A percentile compares a stretch with the other conserved stretches of the same genome.
Evolutionary conservation across 2,888 invertebrate genomes (phyloP).

Genomic region (Drosophila nr. medialis): DNA sequence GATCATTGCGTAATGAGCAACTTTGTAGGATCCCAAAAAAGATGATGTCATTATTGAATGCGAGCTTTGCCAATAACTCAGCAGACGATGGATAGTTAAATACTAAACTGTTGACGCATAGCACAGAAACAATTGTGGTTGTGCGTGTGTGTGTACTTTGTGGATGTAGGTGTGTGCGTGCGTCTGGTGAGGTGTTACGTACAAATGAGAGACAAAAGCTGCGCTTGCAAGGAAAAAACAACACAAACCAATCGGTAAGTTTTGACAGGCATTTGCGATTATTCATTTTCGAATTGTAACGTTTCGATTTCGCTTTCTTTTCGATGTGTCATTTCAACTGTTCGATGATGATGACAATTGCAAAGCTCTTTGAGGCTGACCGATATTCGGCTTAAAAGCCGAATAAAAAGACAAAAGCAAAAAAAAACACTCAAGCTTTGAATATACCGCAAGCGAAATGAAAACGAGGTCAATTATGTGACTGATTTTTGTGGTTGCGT

Average conservation of each 20-base stretch:
- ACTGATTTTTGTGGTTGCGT: constrained; percentile 39
- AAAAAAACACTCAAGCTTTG: constrained; percentile 33
- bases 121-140: background rate
- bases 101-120: constrained; percentile 54
- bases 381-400: constrained; percentile 44
- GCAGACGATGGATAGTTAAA: constrained; percentile 56
- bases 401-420: background rate
- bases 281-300: constrained; percentile 43
- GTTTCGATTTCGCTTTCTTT: constrained; percentile 59
- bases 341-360: constrained; percentile 67
- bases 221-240: constrained; percentile 19
- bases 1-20: constrained; percentile 52
- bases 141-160: constrained; percentile 1
- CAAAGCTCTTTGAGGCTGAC: constrained; percentile 49
- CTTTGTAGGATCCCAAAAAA: constrained; percentile 35
- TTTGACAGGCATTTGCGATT: constrained; percentile 42
- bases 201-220: constrained; percentile 21
- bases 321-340: constrained; percentile 57
- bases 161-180: background rate
- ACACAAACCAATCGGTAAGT: constrained; percentile 10
- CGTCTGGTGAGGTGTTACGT: constrained; percentile 30
- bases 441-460: constrained; percentile 37
- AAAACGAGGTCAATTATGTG: constrained; percentile 72
- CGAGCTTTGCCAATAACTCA: constrained; percentile 61
- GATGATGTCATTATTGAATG: constrained; percentile 47